Percentiles rank a stretch among this genome's conserved stretches.
Conservation (phyloP, 2,113 vertebrate species). For the Paramisgurnus dabryanus region DNA sequence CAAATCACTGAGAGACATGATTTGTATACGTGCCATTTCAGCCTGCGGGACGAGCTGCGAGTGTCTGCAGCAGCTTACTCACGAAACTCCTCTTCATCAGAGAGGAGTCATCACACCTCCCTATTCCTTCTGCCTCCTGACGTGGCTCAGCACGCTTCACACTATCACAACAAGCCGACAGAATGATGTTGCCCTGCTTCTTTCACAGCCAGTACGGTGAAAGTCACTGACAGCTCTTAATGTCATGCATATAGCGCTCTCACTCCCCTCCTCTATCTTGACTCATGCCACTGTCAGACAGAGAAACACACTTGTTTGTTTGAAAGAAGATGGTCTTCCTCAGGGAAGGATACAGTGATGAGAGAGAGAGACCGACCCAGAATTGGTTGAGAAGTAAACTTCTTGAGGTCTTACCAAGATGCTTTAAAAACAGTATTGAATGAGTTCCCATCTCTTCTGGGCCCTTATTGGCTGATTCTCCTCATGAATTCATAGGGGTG, state of each 20-base stretch:
- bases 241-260: background rate
- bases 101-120: conserved; percentile 48
- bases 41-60: background rate
- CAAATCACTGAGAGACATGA: background rate
- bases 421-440: too few species aligned
- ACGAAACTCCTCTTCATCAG: conserved; percentile 46
- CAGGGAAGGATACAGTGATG: conserved; percentile 1
- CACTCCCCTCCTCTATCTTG: background rate
- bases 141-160: conserved; percentile 30
- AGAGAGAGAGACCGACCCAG: background rate
- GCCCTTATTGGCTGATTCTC: too few species aligned
- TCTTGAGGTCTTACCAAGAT: too few species aligned
- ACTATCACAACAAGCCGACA: conserved; percentile 24
- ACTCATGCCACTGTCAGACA: conserved; percentile 11
- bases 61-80: conserved; percentile 22
- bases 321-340: conserved; percentile 10
- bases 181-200: conserved; percentile 40
- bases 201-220: conserved; percentile 4
- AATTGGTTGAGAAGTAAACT: too few species aligned
- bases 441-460: too few species aligned
- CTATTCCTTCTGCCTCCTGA: conserved; percentile 48
- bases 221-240: conserved; percentile 7
- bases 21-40: background rate
- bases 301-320: conserved; percentile 31
- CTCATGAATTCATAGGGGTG: too few species aligned